These are phyloP conservation scores for Hapalemur alaotrensis DNA, from an alignment of 2,797 vertebrate species.

Conservation along the genomic window DNA sequence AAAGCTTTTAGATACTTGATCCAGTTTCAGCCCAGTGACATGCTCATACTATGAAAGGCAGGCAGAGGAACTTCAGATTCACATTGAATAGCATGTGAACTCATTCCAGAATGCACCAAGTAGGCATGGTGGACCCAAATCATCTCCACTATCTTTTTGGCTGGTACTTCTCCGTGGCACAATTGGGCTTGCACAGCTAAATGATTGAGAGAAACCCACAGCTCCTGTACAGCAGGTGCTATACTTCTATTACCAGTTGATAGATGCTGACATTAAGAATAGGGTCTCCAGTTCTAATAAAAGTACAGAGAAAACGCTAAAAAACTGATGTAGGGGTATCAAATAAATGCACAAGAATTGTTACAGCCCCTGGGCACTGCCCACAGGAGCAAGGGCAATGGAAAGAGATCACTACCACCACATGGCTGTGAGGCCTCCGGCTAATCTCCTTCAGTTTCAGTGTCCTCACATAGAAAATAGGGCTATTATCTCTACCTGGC, in stretches of 20 bases:
- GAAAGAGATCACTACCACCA: not conserved
- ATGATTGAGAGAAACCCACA: slow-evolving; percentile 18
- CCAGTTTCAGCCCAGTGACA: not conserved
- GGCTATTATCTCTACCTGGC: not conserved
- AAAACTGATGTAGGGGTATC: not conserved
- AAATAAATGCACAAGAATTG: not conserved
- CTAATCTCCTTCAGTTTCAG: not conserved
- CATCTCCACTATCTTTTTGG: not conserved
- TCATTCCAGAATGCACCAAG: not conserved
- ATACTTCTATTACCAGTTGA: not conserved
- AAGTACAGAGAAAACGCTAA: not conserved
- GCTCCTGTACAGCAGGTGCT: not conserved
- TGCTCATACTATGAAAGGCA: not conserved
- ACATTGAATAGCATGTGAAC: not conserved
- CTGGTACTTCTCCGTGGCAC: not conserved
- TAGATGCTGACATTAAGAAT: not conserved
- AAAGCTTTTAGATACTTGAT: not conserved
- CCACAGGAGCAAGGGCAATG: not conserved
- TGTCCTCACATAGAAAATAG: not conserved
- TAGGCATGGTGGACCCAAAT: not conserved
- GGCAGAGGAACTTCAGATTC: not conserved
- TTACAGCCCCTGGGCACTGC: not conserved
- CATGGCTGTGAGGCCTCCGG: not conserved
- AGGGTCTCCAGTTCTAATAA: not conserved
- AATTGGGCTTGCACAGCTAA: not conserved